Evolutionary conservation across 2,113 vertebrate genomes (phyloP).

Genomic region (Nibea coibor): DNA sequence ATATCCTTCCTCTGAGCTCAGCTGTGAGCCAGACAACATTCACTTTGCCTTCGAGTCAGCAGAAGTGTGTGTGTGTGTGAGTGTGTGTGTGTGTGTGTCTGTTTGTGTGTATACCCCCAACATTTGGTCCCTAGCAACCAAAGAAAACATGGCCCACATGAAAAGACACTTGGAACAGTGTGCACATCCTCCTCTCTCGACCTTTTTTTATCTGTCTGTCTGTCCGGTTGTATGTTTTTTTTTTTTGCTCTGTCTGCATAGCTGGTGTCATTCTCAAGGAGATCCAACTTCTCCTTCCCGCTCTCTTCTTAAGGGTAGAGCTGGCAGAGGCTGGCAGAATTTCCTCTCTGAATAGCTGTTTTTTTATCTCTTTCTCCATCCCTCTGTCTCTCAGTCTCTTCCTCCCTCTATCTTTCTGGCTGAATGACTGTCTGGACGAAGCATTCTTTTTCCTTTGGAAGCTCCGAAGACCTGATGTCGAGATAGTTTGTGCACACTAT

Average conservation of each 20-base stretch:
- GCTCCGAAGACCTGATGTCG: conserved; percentile 45
- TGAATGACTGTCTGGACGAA: conserved; percentile 57
- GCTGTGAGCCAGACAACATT: conserved; percentile 44
- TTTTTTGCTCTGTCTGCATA: conserved; percentile 41
- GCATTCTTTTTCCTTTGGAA: conserved; percentile 8
- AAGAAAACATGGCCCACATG: conserved; percentile 26
- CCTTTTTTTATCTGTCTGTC: conserved; percentile 31
- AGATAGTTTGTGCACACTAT: conserved; percentile 30
- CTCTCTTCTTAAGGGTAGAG: conserved; percentile 48
- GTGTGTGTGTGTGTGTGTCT: conserved; percentile 3
- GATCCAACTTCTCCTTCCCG: conserved; percentile 51
- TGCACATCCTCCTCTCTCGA: conserved; percentile 40
- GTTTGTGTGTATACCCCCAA: conserved; percentile 8
- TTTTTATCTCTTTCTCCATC: conserved; percentile 51
- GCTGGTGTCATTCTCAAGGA: conserved; percentile 58
- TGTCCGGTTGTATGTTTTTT: conserved; percentile 25
- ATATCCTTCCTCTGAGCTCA: conserved; percentile 39
- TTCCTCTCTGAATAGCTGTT: conserved; percentile 54
- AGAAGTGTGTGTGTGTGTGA: conserved; percentile 26
- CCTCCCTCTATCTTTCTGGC: conserved; percentile 44
- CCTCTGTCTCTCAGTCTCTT: conserved; percentile 32
- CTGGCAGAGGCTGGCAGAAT: conserved; percentile 52
- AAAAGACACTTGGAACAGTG: conserved; percentile 41
- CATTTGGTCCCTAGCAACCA: conserved; percentile 21
- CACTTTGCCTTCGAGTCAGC: conserved; percentile 54